Evolutionary conservation across 1,140 invertebrate genomes (phyloP).

Genomic region (Tetragonula clypearis): DNA sequence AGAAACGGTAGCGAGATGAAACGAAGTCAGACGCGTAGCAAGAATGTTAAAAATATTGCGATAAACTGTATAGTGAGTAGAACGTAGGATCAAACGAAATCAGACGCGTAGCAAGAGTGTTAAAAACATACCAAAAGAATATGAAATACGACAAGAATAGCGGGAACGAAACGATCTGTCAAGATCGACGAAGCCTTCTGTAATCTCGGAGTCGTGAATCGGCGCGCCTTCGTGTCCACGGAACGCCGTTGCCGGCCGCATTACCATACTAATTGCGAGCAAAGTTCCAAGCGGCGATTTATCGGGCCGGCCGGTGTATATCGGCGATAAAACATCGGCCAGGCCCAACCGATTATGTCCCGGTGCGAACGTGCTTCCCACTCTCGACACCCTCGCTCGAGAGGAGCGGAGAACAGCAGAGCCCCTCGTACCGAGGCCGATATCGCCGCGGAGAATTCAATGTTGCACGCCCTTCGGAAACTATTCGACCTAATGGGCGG

Average conservation of each 20-base stretch:
- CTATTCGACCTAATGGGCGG: conserved; percentile 30
- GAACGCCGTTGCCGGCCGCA: conserved; percentile 10
- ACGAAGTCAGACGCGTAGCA: too few species aligned
- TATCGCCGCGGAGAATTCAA: conserved; percentile 31
- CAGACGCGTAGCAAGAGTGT: too few species aligned
- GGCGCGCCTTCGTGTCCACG: neutral
- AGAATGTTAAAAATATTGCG: too few species aligned
- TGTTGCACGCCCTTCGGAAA: conserved; percentile 36
- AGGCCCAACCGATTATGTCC: conserved; percentile 47
- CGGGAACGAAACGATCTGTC: neutral
- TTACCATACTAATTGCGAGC: conserved; percentile 68
- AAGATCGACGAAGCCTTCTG: neutral
- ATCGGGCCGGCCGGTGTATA: conserved; percentile 54
- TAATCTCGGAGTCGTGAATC: conserved; percentile 25
- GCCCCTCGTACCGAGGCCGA: neutral
- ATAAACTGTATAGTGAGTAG: too few species aligned
- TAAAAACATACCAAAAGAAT: neutral
- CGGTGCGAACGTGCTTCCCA: conserved; percentile 23
- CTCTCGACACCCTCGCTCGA: neutral
- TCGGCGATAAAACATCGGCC: conserved; percentile 54
- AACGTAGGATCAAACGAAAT: too few species aligned
- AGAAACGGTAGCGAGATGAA: too few species aligned
- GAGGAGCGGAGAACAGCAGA: neutral
- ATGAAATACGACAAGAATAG: neutral
- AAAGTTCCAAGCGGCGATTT: conserved; percentile 62